A percentile compares a stretch with the other conserved stretches of the same genome.
Conservation (phyloP, 2,797 vertebrate species). For the Acrossocheilus fasciatus region DNA sequence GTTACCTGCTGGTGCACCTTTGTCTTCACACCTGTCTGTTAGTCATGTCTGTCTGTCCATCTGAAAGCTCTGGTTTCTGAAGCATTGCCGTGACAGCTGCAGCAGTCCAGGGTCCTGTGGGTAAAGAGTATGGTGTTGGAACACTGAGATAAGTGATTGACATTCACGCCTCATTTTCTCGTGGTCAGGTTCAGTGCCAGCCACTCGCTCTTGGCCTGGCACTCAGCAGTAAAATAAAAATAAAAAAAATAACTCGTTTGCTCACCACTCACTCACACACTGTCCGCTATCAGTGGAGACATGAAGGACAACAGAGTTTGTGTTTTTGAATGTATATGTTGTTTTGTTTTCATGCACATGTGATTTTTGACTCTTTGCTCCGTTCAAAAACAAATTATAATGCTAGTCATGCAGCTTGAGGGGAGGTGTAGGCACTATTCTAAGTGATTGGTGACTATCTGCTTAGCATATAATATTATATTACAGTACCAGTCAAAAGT, state of each 20-base stretch:
- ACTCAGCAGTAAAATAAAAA: slow-evolving; percentile 11
- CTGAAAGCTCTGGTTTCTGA: background rate
- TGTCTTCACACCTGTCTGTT: slow-evolving; percentile 31
- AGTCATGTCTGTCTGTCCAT: slow-evolving; percentile 24
- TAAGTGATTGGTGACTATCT: background rate
- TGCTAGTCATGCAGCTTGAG: background rate
- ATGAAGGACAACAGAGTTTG: background rate
- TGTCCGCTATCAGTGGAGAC: background rate
- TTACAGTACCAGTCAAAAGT: no score
- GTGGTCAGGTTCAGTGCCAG: slow-evolving; percentile 35
- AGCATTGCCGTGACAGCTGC: slow-evolving; percentile 26
- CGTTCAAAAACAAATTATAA: background rate
- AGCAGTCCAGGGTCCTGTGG: slow-evolving; percentile 13
- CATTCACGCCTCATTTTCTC: slow-evolving; percentile 53
- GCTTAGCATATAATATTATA: background rate
- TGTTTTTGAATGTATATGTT: background rate
- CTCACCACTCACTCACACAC: background rate
- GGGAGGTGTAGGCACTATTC: background rate
- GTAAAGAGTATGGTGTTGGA: slow-evolving; percentile 35
- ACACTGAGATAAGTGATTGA: slow-evolving; percentile 49
- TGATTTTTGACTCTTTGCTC: background rate
- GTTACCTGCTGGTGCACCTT: slow-evolving; percentile 8
- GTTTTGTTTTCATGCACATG: background rate
- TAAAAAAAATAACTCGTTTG: background rate
- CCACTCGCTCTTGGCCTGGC: slow-evolving; percentile 6